Conservation (phyloP, 2,888 invertebrate genomes). For the Pinctada fucata region DNA sequence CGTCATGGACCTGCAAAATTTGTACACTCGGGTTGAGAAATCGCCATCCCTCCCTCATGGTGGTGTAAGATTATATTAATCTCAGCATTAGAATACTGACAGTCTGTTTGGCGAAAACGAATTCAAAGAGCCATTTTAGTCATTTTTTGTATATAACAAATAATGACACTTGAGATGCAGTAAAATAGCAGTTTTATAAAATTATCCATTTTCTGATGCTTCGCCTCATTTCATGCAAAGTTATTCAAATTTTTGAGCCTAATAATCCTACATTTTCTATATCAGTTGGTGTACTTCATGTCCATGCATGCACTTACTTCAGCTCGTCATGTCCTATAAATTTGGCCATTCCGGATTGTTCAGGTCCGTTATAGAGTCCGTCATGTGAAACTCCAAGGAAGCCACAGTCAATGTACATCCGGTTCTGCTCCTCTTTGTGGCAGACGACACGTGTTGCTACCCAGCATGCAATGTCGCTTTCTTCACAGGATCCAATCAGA, state of each 20-base stretch:
- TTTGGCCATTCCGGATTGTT: conserved; percentile 53
- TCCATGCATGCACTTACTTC: conserved; percentile 49
- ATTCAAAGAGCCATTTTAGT: too few species aligned
- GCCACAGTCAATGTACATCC: conserved; percentile 73
- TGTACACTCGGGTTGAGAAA: too few species aligned
- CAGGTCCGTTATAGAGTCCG: conserved; percentile 43
- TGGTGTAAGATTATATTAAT: too few species aligned
- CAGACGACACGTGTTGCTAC: conserved; percentile 73
- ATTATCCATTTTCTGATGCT: too few species aligned
- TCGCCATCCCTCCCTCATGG: too few species aligned
- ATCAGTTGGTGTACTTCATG: background rate
- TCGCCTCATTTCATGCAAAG: too few species aligned
- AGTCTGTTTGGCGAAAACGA: too few species aligned
- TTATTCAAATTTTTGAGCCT: background rate
- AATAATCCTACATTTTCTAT: background rate
- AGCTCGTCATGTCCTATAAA: conserved; percentile 68
- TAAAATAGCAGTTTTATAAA: too few species aligned
- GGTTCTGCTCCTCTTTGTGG: conserved; percentile 63
- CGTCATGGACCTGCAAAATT: too few species aligned
- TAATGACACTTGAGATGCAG: too few species aligned
- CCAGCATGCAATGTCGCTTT: conserved; percentile 66
- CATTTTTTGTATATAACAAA: too few species aligned
- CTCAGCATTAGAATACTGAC: too few species aligned
- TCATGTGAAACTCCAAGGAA: conserved; percentile 67
- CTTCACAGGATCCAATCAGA: conserved; percentile 63